These are phyloP conservation scores for Megalonaias nervosa DNA, from an alignment of 1,140 invertebrate genomes.

Conservation along the genomic window DNA sequence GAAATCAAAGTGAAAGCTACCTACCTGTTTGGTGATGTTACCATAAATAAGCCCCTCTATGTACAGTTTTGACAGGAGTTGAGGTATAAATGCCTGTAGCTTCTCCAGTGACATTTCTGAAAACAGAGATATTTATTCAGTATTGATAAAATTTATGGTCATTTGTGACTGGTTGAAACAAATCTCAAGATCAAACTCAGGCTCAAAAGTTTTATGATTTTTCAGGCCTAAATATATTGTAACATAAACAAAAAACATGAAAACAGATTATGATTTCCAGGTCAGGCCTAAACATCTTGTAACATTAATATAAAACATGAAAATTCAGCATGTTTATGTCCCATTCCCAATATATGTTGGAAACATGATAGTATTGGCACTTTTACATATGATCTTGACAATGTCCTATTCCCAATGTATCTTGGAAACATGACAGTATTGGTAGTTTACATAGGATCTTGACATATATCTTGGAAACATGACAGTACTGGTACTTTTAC, in stretches of 20 bases:
- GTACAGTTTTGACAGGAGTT: conserved; percentile 59
- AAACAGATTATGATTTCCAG: neutral
- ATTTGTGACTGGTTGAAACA: neutral
- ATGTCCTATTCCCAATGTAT: too few relatives aligned
- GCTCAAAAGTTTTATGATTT: neutral
- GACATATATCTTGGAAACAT: too few relatives aligned
- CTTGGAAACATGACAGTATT: too few relatives aligned
- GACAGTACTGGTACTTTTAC: too few relatives aligned
- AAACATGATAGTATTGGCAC: too few relatives aligned
- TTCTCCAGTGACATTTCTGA: conserved; percentile 61
- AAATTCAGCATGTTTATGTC: too few relatives aligned
- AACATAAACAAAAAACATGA: neutral
- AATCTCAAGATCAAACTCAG: neutral
- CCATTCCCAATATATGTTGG: too few relatives aligned
- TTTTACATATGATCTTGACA: too few relatives aligned
- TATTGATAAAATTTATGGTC: neutral
- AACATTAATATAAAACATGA: neutral
- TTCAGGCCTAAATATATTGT: neutral
- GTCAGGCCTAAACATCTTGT: neutral
- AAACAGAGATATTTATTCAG: conserved; percentile 13
- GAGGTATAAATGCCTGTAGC: conserved; percentile 57
- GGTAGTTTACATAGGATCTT: too few relatives aligned
- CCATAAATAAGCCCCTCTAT: conserved; percentile 65
- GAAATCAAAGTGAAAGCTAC: neutral
- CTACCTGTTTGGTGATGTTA: conserved; percentile 65